A percentile compares a stretch with the other conserved stretches of the same genome.
phyloP scores from a whole-genome alignment of 2,797 vertebrate species.

The Artibeus lituratus region DNA sequence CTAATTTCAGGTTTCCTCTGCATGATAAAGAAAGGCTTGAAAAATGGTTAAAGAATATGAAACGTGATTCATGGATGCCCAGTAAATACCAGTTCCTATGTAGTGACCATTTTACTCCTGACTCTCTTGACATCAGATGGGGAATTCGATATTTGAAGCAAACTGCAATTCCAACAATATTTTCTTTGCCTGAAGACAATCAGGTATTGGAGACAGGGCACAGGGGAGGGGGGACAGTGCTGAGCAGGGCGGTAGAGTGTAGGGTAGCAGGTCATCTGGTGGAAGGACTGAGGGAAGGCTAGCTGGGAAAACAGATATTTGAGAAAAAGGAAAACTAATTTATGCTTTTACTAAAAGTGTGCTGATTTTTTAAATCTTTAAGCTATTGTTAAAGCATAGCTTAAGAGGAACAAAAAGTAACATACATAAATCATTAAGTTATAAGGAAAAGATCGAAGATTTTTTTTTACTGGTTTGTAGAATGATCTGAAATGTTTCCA shows the following conservation, averaged over 20 bases:
- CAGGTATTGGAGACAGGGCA: conserved; percentile 75
- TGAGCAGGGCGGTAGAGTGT: not conserved
- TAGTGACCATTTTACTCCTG: conserved; percentile 91
- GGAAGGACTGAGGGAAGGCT: not conserved
- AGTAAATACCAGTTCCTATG: conserved; percentile 92
- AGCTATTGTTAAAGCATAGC: not conserved
- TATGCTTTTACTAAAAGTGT: not conserved
- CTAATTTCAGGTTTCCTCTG: conserved; percentile 87
- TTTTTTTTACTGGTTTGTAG: conserved; percentile 15
- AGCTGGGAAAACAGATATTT: not conserved
- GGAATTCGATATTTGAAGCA: conserved; percentile 91
- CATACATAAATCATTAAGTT: not conserved
- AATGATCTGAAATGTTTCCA: not conserved
- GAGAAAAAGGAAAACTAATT: not conserved
- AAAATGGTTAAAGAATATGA: conserved; percentile 92
- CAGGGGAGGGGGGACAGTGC: not conserved
- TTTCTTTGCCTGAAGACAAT: conserved; percentile 81
- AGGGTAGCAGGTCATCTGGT: not conserved
- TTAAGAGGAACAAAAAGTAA: conserved; percentile 37
- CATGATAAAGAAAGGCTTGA: conserved; percentile 89
- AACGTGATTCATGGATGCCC: conserved; percentile 87
- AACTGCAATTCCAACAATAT: conserved; percentile 89
- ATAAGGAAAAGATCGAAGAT: not conserved
- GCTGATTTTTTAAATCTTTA: not conserved
- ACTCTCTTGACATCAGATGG: conserved; percentile 91